Conservation (phyloP, 2,113 vertebrate genomes). For the Phalacrocorax carbo region DNA sequence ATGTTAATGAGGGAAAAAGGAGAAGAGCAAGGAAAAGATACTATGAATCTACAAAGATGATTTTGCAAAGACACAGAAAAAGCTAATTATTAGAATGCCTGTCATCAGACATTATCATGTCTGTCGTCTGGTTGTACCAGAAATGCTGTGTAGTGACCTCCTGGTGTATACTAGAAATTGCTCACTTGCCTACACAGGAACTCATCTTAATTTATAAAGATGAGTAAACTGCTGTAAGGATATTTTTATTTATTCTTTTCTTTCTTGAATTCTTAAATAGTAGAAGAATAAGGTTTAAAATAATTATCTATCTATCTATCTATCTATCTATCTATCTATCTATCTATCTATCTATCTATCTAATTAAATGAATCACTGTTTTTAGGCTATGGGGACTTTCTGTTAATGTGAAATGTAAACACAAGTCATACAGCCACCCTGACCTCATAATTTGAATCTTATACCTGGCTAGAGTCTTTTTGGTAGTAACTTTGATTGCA, state of each 20-base stretch:
- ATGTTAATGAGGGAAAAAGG: conserved; percentile 20
- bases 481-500: not conserved
- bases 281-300: not conserved
- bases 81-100: conserved; percentile 25
- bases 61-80: not conserved
- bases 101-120: not conserved
- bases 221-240: not conserved
- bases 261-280: not conserved
- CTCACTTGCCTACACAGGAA: not conserved
- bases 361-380: not conserved
- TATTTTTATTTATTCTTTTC: not conserved
- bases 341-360: not conserved
- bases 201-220: not conserved
- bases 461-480: not conserved
- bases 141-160: conserved; percentile 17
- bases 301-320: not conserved
- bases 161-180: not conserved
- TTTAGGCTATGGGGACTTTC: not conserved
- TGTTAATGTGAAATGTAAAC: not conserved
- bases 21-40: not conserved
- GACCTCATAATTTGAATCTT: not conserved
- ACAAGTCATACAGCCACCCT: not conserved
- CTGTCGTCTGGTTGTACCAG: conserved; percentile 10
- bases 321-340: too few relatives aligned
- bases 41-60: not conserved